These are phyloP conservation scores for Cetoscarus ocellatus DNA, from an alignment of 2,797 vertebrate genomes.

Conservation along the genomic window DNA sequence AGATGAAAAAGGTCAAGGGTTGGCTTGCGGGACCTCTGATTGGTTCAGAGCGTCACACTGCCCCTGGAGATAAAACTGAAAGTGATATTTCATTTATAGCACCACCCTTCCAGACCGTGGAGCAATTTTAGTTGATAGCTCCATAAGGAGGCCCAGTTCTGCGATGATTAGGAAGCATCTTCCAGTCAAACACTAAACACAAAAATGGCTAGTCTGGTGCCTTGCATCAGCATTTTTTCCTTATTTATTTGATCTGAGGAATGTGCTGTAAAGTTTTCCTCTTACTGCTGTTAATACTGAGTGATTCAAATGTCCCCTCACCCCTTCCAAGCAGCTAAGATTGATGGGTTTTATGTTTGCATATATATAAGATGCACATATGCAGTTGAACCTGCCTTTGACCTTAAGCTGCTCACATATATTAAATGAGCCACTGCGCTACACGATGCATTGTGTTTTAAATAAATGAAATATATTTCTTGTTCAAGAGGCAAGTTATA, in stretches of 20 bases:
- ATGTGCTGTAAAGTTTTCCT: slow-evolving; percentile 42
- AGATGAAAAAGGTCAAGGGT: slow-evolving; percentile 90
- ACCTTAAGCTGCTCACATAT: slow-evolving; percentile 77
- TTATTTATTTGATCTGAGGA: slow-evolving; percentile 53
- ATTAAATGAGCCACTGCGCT: slow-evolving; percentile 41
- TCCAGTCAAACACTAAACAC: slow-evolving; percentile 54
- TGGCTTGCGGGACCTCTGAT: slow-evolving; percentile 80
- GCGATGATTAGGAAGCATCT: slow-evolving; percentile 66
- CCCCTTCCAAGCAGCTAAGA: slow-evolving; percentile 67
- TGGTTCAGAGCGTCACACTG: slow-evolving; percentile 83
- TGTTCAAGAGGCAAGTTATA: slow-evolving; percentile 41
- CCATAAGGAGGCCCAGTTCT: slow-evolving; percentile 54
- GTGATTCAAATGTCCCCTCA: slow-evolving; percentile 55
- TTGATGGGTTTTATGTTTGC: slow-evolving; percentile 79
- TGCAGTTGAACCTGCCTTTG: slow-evolving; percentile 79
- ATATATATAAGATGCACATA: slow-evolving; percentile 79
- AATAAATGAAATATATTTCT: slow-evolving; percentile 31
- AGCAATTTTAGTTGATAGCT: slow-evolving; percentile 70
- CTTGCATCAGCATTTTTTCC: slow-evolving; percentile 54
- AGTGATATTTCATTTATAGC: slow-evolving; percentile 77
- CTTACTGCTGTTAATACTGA: slow-evolving; percentile 64
- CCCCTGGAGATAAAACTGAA: slow-evolving; percentile 74
- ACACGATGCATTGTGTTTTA: slow-evolving; percentile 29
- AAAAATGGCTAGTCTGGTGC: slow-evolving; percentile 50
- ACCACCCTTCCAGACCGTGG: slow-evolving; percentile 53